phyloP scores from a whole-genome alignment of 2,888 invertebrate genomes.

The Philonicus albiceps region DNA sequence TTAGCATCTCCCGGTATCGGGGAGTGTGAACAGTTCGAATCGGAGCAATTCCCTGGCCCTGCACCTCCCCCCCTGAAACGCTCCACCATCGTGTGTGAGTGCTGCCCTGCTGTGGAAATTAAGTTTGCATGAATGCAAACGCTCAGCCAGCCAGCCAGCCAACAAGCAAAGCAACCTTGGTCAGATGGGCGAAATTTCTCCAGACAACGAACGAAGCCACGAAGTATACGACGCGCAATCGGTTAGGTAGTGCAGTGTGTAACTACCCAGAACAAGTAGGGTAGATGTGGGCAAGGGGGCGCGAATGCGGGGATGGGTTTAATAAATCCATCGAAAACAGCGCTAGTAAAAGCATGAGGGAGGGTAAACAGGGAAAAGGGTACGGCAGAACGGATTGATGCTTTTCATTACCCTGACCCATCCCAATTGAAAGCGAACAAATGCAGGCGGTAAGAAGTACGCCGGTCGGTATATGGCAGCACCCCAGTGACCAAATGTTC shows the following conservation, averaged over 20 bases:
- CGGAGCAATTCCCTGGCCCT: neutral
- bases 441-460: neutral
- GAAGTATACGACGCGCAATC: neutral
- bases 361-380: neutral
- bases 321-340: neutral
- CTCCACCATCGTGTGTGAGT: neutral
- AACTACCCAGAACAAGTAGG: neutral
- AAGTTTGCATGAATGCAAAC: neutral
- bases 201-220: neutral
- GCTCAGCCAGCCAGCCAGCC: neutral
- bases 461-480: neutral
- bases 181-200: slow-evolving; percentile 15
- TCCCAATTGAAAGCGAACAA: slow-evolving; percentile 11
- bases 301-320: neutral
- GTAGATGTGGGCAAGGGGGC: neutral
- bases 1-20: slow-evolving; percentile 19
- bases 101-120: neutral
- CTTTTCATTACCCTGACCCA: slow-evolving; percentile 29
- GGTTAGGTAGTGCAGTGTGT: neutral
- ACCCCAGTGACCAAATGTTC: neutral
- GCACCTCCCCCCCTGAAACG: neutral
- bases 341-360: neutral
- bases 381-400: neutral
- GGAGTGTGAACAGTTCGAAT: slow-evolving; percentile 8
- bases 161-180: slow-evolving; percentile 6